Conservation (phyloP, 2,113 vertebrate genomes). For the Ascaphus truei region DNA sequence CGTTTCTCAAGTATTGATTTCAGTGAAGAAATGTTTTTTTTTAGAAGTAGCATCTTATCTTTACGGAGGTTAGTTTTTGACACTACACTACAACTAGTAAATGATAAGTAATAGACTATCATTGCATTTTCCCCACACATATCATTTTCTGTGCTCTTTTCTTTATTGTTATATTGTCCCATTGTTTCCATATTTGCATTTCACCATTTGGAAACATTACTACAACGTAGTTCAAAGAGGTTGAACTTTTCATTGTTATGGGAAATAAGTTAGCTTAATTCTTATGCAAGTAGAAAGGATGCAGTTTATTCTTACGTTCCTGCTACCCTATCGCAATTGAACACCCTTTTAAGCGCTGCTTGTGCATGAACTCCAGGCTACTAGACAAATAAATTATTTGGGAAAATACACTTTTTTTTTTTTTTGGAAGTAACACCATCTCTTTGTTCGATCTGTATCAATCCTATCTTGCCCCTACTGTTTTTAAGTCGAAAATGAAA, state of each 20-base stretch:
- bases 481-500: conserved; percentile 96
- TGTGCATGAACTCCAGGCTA: conserved; percentile 86
- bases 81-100: conserved; percentile 53
- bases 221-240: conserved; percentile 53
- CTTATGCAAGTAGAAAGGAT: conserved; percentile 51
- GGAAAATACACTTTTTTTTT: conserved; percentile 83
- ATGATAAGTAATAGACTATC: conserved; percentile 54
- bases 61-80: too few relatives aligned
- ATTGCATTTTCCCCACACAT: conserved; percentile 50
- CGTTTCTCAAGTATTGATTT: too few relatives aligned
- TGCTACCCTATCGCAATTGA: conserved; percentile 77
- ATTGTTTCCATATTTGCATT: conserved; percentile 58
- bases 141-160: conserved; percentile 49
- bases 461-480: conserved; percentile 96
- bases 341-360: conserved; percentile 78
- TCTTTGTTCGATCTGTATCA: conserved; percentile 95
- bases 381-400: conserved; percentile 89
- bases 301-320: conserved; percentile 61
- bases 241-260: conserved; percentile 72
- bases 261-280: conserved; percentile 70
- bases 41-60: too few relatives aligned
- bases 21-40: too few relatives aligned
- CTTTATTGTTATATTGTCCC: conserved; percentile 55
- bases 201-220: conserved; percentile 58
- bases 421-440: conserved; percentile 95